Evolutionary conservation across 2,113 vertebrate species (phyloP), one percentile per base, ranked within the genome.

Genomic region (Empidonax traillii): DNA sequence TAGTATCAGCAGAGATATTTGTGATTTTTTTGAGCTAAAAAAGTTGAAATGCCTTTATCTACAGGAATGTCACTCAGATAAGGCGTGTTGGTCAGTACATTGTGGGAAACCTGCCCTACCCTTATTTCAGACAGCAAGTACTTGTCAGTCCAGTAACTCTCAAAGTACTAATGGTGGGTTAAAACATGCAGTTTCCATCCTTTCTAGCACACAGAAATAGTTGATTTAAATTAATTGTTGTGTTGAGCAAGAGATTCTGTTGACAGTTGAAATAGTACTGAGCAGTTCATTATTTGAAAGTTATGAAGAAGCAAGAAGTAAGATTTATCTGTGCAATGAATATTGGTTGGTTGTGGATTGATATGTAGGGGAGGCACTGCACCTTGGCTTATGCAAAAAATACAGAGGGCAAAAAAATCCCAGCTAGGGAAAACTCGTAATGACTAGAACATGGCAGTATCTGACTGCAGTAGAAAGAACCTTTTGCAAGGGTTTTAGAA

Each of bases 21-120:
- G 28, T 49, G 20, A 31, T 53, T 78, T 58, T 39, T 8, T 66
- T 43, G 62, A 67, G 23, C 59, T 39, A 65, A 33, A 85, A 69
- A 43, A 22, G 15, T 49, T 39, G 52, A 78, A 91, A 85, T 78
- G 25, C 73, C 63, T 76, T 73, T 61, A 14, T 72, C 10, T 30
- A 9, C 52, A 35, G 75, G 56, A 83, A 12, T 13, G 17, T 62
- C 56, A 6, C 27, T 74, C 6, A 53, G 41, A 46, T 81, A 37
- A 89, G 18, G n/a, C 31, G 12, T 0, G 0, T 23, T 52, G 21
- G 35, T 65, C 27, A 52, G 49, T 51, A 41, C 30, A 5, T 19
- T 28, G 22, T 68, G 37, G 28, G 47, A 83, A 87, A 53, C 27
- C 22, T 73, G 24, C 44, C 20, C 19, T 44, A 16, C 39, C 25